A percentile compares a stretch with the other conserved stretches of the same genome.
Conservation (phyloP, 2,797 vertebrate species). For the Sylvilagus floridanus region DNA sequence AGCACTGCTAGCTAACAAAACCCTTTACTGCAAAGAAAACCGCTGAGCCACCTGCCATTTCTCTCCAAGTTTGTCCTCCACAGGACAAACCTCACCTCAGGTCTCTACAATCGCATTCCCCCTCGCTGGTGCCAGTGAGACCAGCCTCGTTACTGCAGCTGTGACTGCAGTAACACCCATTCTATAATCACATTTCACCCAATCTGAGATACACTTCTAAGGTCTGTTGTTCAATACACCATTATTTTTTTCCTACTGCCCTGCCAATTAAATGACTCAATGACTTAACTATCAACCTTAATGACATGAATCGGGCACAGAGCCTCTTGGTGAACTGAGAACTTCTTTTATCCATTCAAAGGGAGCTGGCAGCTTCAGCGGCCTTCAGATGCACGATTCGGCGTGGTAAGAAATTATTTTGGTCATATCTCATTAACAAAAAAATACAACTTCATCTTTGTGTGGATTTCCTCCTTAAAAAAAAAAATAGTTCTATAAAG, state of each 20-base stretch:
- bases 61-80: constrained; percentile 17
- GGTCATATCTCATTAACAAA: neutral
- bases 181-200: constrained; percentile 29
- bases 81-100: neutral
- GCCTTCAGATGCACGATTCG: neutral
- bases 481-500: neutral
- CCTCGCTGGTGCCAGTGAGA: constrained; percentile 25
- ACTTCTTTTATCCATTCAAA: constrained; percentile 57
- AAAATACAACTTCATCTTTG: neutral
- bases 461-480: neutral
- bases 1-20: neutral
- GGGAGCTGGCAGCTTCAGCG: neutral
- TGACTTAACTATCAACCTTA: constrained; percentile 41
- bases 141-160: neutral
- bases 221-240: constrained; percentile 15
- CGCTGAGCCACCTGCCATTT: neutral
- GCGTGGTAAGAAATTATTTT: constrained; percentile 24
- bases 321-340: constrained; percentile 20
- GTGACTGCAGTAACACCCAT: constrained; percentile 23
- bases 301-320: neutral
- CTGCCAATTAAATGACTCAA: constrained; percentile 70
- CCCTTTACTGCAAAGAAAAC: neutral
- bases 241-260: constrained; percentile 42
- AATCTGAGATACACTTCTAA: neutral
- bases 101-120: neutral